Conservation (phyloP, 1,140 invertebrate genomes). For the Armadillidium nasatum region DNA sequence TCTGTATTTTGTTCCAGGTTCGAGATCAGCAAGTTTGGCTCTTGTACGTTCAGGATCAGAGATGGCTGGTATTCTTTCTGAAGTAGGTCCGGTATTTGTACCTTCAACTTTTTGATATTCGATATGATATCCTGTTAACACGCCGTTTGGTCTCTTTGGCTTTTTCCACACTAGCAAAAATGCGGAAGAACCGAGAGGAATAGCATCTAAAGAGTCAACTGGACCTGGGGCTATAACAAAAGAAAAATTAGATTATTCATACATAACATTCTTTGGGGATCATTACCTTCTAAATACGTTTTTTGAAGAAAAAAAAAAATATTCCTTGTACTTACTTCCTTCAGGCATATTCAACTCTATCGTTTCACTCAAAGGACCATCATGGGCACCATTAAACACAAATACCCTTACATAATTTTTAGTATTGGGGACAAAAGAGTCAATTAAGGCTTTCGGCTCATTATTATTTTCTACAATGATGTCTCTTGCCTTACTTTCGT, state of each 20-base stretch:
- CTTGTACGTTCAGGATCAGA: constrained; percentile 61
- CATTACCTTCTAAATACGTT: not conserved
- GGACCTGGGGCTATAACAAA: constrained; percentile 68
- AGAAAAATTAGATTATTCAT: not conserved
- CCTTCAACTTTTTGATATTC: constrained; percentile 77
- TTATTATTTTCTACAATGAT: constrained; percentile 71
- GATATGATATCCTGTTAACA: constrained; percentile 86
- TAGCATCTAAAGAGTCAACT: constrained; percentile 74
- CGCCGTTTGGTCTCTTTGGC: constrained; percentile 87
- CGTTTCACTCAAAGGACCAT: constrained; percentile 79
- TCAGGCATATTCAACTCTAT: constrained; percentile 83
- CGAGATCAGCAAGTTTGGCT: constrained; percentile 77
- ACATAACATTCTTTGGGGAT: too few species aligned
- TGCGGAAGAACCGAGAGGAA: constrained; percentile 80
- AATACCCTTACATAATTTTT: constrained; percentile 84
- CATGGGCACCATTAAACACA: constrained; percentile 82
- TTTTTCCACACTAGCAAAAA: constrained; percentile 85
- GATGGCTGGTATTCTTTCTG: constrained; percentile 71
- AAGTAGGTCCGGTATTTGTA: constrained; percentile 59
- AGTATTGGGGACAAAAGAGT: constrained; percentile 80
- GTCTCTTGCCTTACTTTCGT: constrained; percentile 68
- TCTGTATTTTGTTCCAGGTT: constrained; percentile 81
- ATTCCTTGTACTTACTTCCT: constrained; percentile 59
- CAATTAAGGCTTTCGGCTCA: constrained; percentile 61
- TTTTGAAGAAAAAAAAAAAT: not conserved